Conservation (phyloP, 2,797 vertebrate species). For the Lacerta bilineata region DNA sequence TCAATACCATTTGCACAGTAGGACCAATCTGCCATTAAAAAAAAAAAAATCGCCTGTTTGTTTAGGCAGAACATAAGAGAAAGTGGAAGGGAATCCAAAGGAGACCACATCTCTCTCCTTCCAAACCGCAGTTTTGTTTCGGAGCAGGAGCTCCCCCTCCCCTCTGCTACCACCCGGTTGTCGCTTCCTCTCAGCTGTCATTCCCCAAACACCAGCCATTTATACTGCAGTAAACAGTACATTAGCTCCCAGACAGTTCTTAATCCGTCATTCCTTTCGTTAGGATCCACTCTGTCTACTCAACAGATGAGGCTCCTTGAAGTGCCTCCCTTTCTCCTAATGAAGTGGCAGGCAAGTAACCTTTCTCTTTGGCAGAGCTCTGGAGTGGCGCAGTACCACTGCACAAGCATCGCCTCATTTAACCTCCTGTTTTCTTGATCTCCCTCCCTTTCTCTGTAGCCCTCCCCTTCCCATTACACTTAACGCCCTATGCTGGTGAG, state of each 20-base stretch:
- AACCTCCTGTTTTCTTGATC: not conserved
- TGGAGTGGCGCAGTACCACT: slow-evolving; percentile 3
- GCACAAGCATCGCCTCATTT: slow-evolving; percentile 23
- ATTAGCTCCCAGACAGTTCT: slow-evolving; percentile 77
- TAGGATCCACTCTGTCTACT: slow-evolving; percentile 71
- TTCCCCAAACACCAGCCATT: slow-evolving; percentile 69
- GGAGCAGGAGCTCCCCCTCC: slow-evolving; percentile 23
- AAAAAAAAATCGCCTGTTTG: too few species aligned
- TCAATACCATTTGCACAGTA: not conserved
- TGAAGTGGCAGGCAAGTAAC: slow-evolving; percentile 57
- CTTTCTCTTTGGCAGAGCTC: slow-evolving; percentile 51
- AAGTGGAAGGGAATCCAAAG: slow-evolving; percentile 33
- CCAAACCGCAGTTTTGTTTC: slow-evolving; percentile 2
- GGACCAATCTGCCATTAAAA: not conserved
- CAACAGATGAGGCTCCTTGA: slow-evolving; percentile 66
- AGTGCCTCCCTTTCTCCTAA: slow-evolving; percentile 71
- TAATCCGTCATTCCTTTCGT: slow-evolving; percentile 75
- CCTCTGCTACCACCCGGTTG: not conserved
- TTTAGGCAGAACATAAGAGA: slow-evolving; percentile 7
- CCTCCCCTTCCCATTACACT: not conserved
- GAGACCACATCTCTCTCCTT: not conserved
- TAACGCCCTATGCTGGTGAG: not conserved
- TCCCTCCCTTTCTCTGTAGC: not conserved
- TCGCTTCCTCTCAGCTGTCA: slow-evolving; percentile 64
- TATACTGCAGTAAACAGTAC: slow-evolving; percentile 78